Evolutionary conservation across 1,140 invertebrate genomes (phyloP).

Genomic region (Bemisia tabaci): DNA sequence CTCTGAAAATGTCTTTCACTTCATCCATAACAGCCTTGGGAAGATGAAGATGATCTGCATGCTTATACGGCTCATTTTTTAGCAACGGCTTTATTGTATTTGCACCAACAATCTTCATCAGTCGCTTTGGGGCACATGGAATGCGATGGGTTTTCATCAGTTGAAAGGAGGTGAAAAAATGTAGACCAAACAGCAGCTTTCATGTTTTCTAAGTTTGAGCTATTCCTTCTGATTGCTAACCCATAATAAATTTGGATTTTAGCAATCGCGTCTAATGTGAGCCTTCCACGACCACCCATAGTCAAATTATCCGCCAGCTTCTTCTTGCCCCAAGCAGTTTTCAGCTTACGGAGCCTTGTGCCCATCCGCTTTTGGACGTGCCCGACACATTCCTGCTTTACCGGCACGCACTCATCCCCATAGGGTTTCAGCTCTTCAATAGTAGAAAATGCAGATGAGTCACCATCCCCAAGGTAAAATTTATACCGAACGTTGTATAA

Average conservation of each 20-base stretch:
- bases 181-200: conserved; percentile 22
- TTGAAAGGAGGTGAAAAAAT: conserved; percentile 26
- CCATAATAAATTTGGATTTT: conserved; percentile 19
- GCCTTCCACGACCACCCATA: conserved; percentile 9
- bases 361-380: background rate
- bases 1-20: conserved; percentile 8
- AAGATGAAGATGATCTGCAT: conserved; percentile 8
- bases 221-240: conserved; percentile 17
- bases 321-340: background rate
- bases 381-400: background rate
- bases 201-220: conserved; percentile 13
- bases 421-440: background rate
- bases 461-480: background rate
- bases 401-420: background rate
- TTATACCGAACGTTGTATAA: background rate
- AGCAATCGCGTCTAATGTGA: conserved; percentile 14
- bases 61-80: conserved; percentile 5
- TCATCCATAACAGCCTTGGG: background rate
- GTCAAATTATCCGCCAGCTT: background rate
- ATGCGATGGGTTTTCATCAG: conserved; percentile 24
- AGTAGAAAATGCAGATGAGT: background rate
- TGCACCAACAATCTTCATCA: conserved; percentile 22
- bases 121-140: conserved; percentile 20
- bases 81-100: conserved; percentile 4
- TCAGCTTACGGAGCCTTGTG: background rate